Evolutionary conservation across 1,140 invertebrate species (phyloP).

Genomic region (Heterodera carotae): DNA sequence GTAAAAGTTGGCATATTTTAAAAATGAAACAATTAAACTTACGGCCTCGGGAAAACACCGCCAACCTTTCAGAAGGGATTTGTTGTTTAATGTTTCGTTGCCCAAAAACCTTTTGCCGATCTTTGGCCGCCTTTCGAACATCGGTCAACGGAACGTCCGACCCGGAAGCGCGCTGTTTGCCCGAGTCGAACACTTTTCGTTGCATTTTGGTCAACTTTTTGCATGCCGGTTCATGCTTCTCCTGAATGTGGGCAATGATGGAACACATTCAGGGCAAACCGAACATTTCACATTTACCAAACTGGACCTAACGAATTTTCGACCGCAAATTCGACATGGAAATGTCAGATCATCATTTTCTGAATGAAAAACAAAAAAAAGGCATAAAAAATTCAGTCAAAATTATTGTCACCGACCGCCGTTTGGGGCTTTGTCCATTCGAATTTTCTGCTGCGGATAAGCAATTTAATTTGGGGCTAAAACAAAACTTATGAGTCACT

Average conservation of each 20-base stretch:
- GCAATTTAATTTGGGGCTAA: too few relatives aligned
- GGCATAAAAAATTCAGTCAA: neutral
- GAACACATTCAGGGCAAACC: too few relatives aligned
- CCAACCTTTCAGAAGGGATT: conserved; percentile 33
- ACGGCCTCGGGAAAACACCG: conserved; percentile 65
- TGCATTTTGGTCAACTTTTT: conserved; percentile 54
- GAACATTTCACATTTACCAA: conserved; percentile 36
- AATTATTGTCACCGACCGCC: too few relatives aligned
- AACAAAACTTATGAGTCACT: too few relatives aligned
- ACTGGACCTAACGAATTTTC: conserved; percentile 50
- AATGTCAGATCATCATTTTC: conserved; percentile 48
- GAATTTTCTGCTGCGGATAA: too few relatives aligned
- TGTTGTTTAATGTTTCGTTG: neutral
- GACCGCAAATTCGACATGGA: conserved; percentile 48
- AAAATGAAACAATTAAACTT: neutral
- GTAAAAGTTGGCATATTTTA: neutral
- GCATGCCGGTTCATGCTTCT: conserved; percentile 55
- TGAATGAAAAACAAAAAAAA: conserved; percentile 4
- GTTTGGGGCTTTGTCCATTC: too few relatives aligned
- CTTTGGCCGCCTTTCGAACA: conserved; percentile 50
- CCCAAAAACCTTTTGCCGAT: conserved; percentile 52
- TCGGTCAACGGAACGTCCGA: conserved; percentile 53
- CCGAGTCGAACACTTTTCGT: conserved; percentile 57
- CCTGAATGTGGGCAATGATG: conserved; percentile 38
- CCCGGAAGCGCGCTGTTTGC: conserved; percentile 51